Evolutionary conservation across 1,140 invertebrate genomes (phyloP).

Genomic region (Vollenhovia emeryi): DNA sequence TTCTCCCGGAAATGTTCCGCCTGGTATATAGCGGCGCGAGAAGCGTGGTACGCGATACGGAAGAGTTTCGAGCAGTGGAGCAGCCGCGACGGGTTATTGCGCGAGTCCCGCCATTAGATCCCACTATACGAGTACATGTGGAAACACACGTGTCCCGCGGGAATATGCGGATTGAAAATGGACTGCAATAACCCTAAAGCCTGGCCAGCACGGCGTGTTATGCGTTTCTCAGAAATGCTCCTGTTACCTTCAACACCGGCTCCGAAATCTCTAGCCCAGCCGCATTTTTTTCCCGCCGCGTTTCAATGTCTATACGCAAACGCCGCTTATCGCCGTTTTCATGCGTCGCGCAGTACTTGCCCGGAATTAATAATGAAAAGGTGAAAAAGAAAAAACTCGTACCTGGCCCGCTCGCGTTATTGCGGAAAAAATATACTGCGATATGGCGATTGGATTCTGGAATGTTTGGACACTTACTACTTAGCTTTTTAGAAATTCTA

Average conservation of each 20-base stretch:
- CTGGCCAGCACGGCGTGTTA: constrained; percentile 31
- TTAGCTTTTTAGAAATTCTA: neutral
- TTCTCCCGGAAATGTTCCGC: constrained; percentile 22
- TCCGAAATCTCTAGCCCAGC: constrained; percentile 54
- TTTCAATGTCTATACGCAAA: constrained; percentile 23
- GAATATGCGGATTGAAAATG: constrained; percentile 67
- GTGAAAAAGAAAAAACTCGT: neutral
- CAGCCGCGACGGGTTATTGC: constrained; percentile 64
- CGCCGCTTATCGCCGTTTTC: neutral
- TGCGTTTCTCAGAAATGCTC: constrained; percentile 62
- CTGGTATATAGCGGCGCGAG: constrained; percentile 44
- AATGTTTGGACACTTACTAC: neutral
- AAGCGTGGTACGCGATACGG: constrained; percentile 53
- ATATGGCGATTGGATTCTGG: neutral
- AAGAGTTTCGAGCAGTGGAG: constrained; percentile 60
- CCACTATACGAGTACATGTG: constrained; percentile 35
- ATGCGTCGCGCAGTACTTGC: neutral
- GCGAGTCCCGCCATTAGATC: constrained; percentile 60
- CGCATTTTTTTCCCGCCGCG: constrained; percentile 20
- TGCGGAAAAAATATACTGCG: neutral
- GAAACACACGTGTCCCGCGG: constrained; percentile 36
- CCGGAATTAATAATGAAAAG: constrained; percentile 16
- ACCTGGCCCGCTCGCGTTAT: neutral
- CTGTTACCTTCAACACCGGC: constrained; percentile 64
- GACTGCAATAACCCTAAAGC: constrained; percentile 69